Evolutionary conservation across 2,888 invertebrate species (phyloP), one percentile per base, ranked within the genome.

Genomic region (Parnassius smintheus): DNA sequence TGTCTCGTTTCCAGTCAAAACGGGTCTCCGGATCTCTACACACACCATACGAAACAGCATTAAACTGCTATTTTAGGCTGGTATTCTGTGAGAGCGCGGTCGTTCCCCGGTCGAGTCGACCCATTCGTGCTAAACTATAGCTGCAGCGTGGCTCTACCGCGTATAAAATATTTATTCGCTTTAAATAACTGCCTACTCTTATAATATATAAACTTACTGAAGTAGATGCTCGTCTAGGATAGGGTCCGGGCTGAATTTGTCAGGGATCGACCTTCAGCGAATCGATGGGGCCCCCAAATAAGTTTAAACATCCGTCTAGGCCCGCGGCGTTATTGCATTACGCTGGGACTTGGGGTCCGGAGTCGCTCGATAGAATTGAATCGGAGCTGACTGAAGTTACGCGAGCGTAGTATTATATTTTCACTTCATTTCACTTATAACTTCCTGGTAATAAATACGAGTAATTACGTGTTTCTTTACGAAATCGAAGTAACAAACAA

Each of bases 221-320:
- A 2, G 18, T 13, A 13, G 35, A 35, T 35, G 35, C 13, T 42
- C 50, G 35, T 58, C 51, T 50, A 10, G 13, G 12, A 49, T 51
- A 56, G 44, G 45, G 56, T 56, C 51, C 25, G 55, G 41, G 41
- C 41, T 58, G 45, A 11, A 54, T 56, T 22, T 50, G 50, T 12
- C 44, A 50, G 63, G 58, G 56, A 49, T 56, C 55, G 52, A 45
- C 57, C 58, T 52, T 42, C 56, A 12, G 48, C 46, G 25, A 25
- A 60, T 61, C 62, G 59, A 61, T 65, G 67, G 64, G 65, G 67
- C 67, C 65, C 65, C 66, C 64, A 72, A 72, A 72, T 72, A 72
- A 72, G 69, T 72, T 72, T 72, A 71, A 72, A 72, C 71, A 72
- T 72, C 71, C 71, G 71, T 53, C 64, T 59, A 64, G 60, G 58